A percentile compares a stretch with the other conserved stretches of the same genome.
Evolutionary conservation across 1,140 invertebrate genomes (phyloP).

Genomic region (Macrobrachium nipponense): DNA sequence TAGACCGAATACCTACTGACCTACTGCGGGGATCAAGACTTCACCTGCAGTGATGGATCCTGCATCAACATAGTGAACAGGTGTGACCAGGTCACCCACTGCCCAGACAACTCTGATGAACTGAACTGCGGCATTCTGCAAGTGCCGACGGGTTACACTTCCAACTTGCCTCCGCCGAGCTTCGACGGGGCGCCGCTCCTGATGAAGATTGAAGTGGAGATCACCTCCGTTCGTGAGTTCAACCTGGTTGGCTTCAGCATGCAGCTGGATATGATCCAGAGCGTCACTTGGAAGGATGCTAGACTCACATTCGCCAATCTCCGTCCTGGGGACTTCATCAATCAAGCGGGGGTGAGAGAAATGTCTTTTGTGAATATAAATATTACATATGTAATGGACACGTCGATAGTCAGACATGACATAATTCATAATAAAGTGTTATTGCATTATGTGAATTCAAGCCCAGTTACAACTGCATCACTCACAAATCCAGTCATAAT

Average conservation of each 20-base stretch:
- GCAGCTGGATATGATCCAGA: conserved; percentile 1
- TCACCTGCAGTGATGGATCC: conserved; percentile 64
- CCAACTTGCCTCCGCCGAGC: neutral
- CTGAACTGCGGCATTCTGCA: neutral
- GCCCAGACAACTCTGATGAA: conserved; percentile 30
- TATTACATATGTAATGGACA: too few relatives aligned
- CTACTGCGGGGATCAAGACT: conserved; percentile 50
- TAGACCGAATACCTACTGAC: neutral
- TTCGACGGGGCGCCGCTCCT: neutral
- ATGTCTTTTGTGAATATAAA: neutral
- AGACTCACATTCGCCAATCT: conserved; percentile 14
- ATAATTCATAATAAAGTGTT: too few relatives aligned
- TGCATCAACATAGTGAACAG: conserved; percentile 56
- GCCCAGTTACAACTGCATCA: too few relatives aligned
- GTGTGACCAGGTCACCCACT: conserved; percentile 62
- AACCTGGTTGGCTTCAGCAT: conserved; percentile 4
- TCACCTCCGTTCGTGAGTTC: neutral
- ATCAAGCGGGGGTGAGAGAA: neutral
- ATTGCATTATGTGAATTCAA: too few relatives aligned
- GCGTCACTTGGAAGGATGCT: conserved; percentile 9
- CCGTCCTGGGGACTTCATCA: neutral
- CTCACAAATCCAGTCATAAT: too few relatives aligned
- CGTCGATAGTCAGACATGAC: too few relatives aligned
- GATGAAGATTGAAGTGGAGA: neutral
- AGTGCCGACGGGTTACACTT: neutral